phyloP scores from a whole-genome alignment of 2,113 vertebrate species.

The Lepisosteus oculatus region DNA sequence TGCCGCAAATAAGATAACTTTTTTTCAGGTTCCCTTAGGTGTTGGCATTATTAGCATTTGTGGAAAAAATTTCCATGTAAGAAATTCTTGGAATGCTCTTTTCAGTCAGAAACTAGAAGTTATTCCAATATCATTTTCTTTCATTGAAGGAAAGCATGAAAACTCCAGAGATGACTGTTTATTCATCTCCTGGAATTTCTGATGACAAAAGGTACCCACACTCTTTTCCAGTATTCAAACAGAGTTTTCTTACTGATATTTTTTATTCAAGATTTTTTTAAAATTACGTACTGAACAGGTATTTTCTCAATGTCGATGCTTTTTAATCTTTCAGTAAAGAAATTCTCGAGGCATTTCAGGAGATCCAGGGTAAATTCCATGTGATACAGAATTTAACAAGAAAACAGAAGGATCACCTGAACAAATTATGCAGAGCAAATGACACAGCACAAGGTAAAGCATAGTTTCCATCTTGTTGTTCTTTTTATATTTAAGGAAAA shows the following conservation, averaged over 20 bases:
- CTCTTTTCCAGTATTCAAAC: slow-evolving; percentile 1
- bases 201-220: slow-evolving; percentile 55
- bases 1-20: slow-evolving; percentile 37
- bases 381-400: slow-evolving; percentile 81
- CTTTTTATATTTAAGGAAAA: too few relatives aligned
- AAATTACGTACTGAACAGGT: not conserved
- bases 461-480: not conserved
- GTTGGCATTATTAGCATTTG: slow-evolving; percentile 16
- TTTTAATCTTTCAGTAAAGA: slow-evolving; percentile 70
- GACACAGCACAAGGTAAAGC: slow-evolving; percentile 78
- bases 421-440: slow-evolving; percentile 77
- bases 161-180: slow-evolving; percentile 33
- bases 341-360: slow-evolving; percentile 78
- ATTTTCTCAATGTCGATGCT: not conserved
- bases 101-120: not conserved
- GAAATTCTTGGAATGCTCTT: not conserved
- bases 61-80: slow-evolving; percentile 2
- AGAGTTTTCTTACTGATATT: too few relatives aligned
- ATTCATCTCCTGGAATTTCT: slow-evolving; percentile 37
- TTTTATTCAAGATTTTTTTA: too few relatives aligned
- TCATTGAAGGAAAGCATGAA: slow-evolving; percentile 47
- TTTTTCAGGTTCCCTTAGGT: slow-evolving; percentile 1
- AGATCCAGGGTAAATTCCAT: slow-evolving; percentile 88
- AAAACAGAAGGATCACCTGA: slow-evolving; percentile 89
- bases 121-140: not conserved